Base-by-base conservation (phyloP, 2,888 invertebrate species). In the Sminthurides aquaticus region DNA sequence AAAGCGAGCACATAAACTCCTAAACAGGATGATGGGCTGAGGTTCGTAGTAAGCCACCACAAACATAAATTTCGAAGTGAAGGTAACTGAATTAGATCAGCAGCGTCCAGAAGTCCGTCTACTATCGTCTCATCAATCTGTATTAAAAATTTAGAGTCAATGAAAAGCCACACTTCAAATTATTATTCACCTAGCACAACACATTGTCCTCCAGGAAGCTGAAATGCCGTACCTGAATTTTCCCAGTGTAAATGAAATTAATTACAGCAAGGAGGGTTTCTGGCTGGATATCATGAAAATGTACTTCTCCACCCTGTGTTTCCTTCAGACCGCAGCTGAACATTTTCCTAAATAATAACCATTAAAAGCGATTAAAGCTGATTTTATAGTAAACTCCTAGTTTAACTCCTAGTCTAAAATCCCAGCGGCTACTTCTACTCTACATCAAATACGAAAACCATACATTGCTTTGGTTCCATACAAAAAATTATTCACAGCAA, bases 111-210 rank as follows among this genome's bases (percentile, higher is more conserved):
- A 49, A 76, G 63, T 34, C 71, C 72, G 66, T 75, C 74, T 8
- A 76, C 75, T 60, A 76, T 75, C 20, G 70, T 68, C 60, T 76
- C 76, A 57, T 68, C 72, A 60, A 76, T 76, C 75, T 76, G 60
- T 8, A 65, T 34, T 11, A 34, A 34, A 34, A 11, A n/a, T n/a
- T n/a, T n/a, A n/a, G n/a, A n/a, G n/a, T n/a, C n/a, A n/a, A n/a
- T n/a, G n/a, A n/a, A n/a, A n/a, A n/a, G n/a, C n/a, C n/a, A n/a
- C n/a, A n/a, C n/a, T n/a, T n/a, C n/a, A n/a, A n/a, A n/a, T n/a
- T n/a, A n/a, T n/a, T n/a, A n/a, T n/a, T n/a, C n/a, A n/a, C n/a
- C n/a, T n/a, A n/a, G n/a, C n/a, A n/a, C n/a, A n/a, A n/a, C n/a
- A n/a, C n/a, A n/a, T n/a, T n/a, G n/a, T n/a, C n/a, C n/a, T n/a